These are phyloP conservation scores for Austrofundulus limnaeus DNA, from an alignment of 2,113 vertebrate species.

Conservation along the genomic window DNA sequence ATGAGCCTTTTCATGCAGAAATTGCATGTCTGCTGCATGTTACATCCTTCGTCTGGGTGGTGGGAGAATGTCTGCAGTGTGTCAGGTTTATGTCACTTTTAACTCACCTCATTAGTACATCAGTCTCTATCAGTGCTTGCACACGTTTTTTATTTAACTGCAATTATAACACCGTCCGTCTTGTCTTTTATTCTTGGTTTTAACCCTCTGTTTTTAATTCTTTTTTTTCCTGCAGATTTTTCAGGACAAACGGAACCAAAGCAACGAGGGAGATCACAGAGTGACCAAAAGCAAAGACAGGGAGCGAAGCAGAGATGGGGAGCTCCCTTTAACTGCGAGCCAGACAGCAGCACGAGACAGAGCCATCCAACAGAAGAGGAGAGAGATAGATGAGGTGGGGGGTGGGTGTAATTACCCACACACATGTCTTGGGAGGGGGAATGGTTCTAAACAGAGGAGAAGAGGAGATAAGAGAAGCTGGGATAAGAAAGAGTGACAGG, in stretches of 20 bases:
- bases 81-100: slow-evolving; percentile 27
- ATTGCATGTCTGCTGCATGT: too few relatives aligned
- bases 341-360: slow-evolving; percentile 61
- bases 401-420: slow-evolving; percentile 31
- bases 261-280: slow-evolving; percentile 49
- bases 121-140: slow-evolving; percentile 35
- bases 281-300: slow-evolving; percentile 38
- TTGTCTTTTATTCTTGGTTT: neutral
- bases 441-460: slow-evolving; percentile 28
- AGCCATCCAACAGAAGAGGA: slow-evolving; percentile 78
- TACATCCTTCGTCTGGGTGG: neutral
- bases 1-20: too few relatives aligned
- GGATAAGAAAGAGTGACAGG: slow-evolving; percentile 40
- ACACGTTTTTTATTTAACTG: slow-evolving; percentile 26
- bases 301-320: slow-evolving; percentile 39
- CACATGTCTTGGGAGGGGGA: slow-evolving; percentile 24
- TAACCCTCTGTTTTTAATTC: neutral
- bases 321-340: slow-evolving; percentile 50
- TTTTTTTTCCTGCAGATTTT: slow-evolving; percentile 34
- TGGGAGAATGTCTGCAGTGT: slow-evolving; percentile 12
- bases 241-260: slow-evolving; percentile 55
- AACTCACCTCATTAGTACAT: slow-evolving; percentile 38
- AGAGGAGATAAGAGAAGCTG: slow-evolving; percentile 30
- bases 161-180: slow-evolving; percentile 30
- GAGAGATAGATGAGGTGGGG: slow-evolving; percentile 76